These are phyloP conservation scores for Neoarius graeffei DNA, from an alignment of 2,113 vertebrate species.

Conservation along the genomic window DNA sequence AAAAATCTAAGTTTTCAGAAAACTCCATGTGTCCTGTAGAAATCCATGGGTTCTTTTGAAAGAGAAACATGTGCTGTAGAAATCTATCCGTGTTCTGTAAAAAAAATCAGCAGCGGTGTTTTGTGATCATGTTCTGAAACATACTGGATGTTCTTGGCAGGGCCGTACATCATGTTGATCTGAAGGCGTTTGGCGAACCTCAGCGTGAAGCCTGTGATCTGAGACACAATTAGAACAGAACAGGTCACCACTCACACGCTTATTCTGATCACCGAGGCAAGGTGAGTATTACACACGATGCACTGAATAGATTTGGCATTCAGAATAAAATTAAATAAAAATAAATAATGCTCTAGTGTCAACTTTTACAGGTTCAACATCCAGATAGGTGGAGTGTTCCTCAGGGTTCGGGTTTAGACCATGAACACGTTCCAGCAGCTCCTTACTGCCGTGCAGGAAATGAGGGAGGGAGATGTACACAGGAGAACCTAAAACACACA, in stretches of 20 bases:
- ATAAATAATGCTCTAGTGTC: neutral
- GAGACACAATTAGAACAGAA: conserved; percentile 42
- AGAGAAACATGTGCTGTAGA: neutral
- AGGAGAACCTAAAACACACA: conserved; percentile 71
- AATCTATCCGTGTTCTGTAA: neutral
- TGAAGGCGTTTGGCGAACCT: conserved; percentile 90
- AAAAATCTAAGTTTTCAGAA: too few relatives aligned
- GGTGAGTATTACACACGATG: neutral
- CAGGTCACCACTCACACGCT: neutral
- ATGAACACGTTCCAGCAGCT: conserved; percentile 60
- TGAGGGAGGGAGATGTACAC: conserved; percentile 90
- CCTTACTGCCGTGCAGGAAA: conserved; percentile 82
- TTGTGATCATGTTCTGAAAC: conserved; percentile 46
- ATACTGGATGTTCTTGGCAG: conserved; percentile 78
- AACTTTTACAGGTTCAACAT: conserved; percentile 88
- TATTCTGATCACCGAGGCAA: neutral
- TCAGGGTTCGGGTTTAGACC: conserved; percentile 76
- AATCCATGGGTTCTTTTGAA: too few relatives aligned
- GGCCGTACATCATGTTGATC: conserved; percentile 85
- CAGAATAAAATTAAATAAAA: too few relatives aligned
- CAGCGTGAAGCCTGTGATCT: conserved; percentile 91
- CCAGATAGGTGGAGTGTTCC: conserved; percentile 84
- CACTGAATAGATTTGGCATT: too few relatives aligned
- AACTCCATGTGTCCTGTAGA: neutral
- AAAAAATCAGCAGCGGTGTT: neutral